Evolutionary conservation across 2,797 vertebrate species (phyloP).

Genomic region (Microctenopoma stevenorrisi): DNA sequence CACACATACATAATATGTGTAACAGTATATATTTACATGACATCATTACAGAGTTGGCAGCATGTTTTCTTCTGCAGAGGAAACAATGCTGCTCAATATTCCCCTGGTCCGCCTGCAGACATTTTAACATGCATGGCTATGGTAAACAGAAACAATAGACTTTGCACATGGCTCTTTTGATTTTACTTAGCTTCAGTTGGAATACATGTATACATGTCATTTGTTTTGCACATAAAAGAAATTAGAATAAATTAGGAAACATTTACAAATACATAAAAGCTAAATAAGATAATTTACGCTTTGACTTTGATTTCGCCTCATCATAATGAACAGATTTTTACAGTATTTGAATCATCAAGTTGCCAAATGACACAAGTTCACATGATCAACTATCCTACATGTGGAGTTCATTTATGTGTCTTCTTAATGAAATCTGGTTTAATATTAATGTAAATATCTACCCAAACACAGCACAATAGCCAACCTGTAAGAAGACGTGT

Average conservation of each 20-base stretch:
- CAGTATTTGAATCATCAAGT: too few relatives aligned
- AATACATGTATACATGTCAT: neutral
- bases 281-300: too few relatives aligned
- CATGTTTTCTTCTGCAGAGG: slow-evolving; percentile 10
- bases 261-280: too few relatives aligned
- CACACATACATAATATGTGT: neutral
- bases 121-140: slow-evolving; percentile 34
- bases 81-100: slow-evolving; percentile 55
- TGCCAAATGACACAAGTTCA: too few relatives aligned
- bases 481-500: too few relatives aligned
- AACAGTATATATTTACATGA: slow-evolving; percentile 9
- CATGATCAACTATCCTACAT: too few relatives aligned
- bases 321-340: too few relatives aligned
- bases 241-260: neutral
- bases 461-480: too few relatives aligned
- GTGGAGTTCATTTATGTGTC: too few relatives aligned
- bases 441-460: too few relatives aligned
- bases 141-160: neutral
- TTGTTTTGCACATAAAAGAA: neutral
- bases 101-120: slow-evolving; percentile 37
- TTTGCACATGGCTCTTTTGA: neutral
- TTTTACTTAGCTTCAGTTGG: slow-evolving; percentile 8
- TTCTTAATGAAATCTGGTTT: too few relatives aligned
- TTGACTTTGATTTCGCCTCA: too few relatives aligned
- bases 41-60: slow-evolving; percentile 5